Evolutionary conservation across 2,888 invertebrate genomes (phyloP), one percentile per base, ranked within the genome.

Genomic region (Branchipolynoe longqiensis): DNA sequence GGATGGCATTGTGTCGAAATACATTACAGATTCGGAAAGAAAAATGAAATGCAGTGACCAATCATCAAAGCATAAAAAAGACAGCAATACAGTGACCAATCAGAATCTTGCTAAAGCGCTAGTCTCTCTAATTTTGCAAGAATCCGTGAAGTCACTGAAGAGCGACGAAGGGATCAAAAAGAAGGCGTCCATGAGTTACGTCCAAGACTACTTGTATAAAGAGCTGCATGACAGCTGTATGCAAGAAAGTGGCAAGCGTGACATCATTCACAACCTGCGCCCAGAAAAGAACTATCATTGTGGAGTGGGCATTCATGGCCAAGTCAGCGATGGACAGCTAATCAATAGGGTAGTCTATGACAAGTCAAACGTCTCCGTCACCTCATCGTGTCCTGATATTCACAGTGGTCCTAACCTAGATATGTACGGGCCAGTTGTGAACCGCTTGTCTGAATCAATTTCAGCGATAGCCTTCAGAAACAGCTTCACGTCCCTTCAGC

Each of bases 361-460:
- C n/a, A n/a, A n/a, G n/a, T n/a, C n/a, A n/a, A n/a, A n/a, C n/a
- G n/a, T 69, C 1, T 40, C 78, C 2, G 54, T 78, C 22, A 78
- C 78, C 1, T 78, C 78, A 48, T 78, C 78, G 8, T 78, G 78
- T 25, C 78, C 78, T 48, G 78, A 78, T 18, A 48, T 78, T 1
- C 69, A n/a, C n/a, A n/a, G n/a, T n/a, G n/a, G n/a, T n/a, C n/a
- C n/a, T n/a, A n/a, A n/a, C n/a, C n/a, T 38, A 4, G 69, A 36
- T 33, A 33, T 36, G 36, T 69, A 69, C 18, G 78, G 78, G 2
- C 78, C 78, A 48, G 78, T 78, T 2, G 48, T 28, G 4, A 78
- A 41, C 6, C 41, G 54, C 2, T 31, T 78, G 14, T 41, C 78
- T 14, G 54, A 78, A 14, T 48, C 78, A 25, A 25, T 78, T 28